These are phyloP conservation scores for Oligia strigilis DNA, from an alignment of 2,888 invertebrate species.

Conservation along the genomic window DNA sequence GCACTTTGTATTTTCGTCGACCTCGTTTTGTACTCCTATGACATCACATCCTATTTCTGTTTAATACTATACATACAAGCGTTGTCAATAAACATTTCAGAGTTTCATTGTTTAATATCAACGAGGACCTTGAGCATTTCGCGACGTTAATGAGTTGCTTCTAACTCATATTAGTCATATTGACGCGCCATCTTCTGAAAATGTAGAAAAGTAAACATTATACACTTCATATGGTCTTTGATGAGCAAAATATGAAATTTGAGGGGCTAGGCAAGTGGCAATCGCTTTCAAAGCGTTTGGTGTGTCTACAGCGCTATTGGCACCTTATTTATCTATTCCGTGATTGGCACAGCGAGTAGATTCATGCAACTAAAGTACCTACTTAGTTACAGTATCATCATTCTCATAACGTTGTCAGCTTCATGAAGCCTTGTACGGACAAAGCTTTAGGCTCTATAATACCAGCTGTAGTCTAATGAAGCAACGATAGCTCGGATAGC, in stretches of 20 bases:
- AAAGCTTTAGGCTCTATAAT: too few species aligned
- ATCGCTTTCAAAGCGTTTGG: neutral
- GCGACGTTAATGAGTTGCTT: neutral
- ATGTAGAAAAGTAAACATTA: conserved; percentile 1
- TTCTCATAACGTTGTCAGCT: neutral
- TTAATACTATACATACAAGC: neutral
- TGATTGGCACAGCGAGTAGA: too few species aligned
- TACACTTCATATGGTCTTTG: neutral
- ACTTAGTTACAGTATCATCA: conserved; percentile 1
- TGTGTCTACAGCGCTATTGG: neutral
- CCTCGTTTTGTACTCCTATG: neutral
- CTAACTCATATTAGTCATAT: neutral
- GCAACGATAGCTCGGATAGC: too few species aligned
- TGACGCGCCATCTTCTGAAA: conserved; percentile 75
- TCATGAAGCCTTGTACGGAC: too few species aligned
- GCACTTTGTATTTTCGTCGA: conserved; percentile 26
- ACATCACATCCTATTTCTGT: conserved; percentile 11
- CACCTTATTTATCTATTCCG: too few species aligned
- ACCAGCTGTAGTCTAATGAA: too few species aligned
- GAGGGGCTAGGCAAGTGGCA: too few species aligned
- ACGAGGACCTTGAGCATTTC: neutral
- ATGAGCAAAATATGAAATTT: neutral
- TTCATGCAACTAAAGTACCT: neutral
- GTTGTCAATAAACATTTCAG: neutral
- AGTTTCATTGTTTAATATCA: neutral